Percentiles rank a stretch among this genome's conserved stretches.
These are phyloP conservation scores for Exocentrus adspersus DNA, from an alignment of 2,888 invertebrate genomes.

Conservation along the genomic window DNA sequence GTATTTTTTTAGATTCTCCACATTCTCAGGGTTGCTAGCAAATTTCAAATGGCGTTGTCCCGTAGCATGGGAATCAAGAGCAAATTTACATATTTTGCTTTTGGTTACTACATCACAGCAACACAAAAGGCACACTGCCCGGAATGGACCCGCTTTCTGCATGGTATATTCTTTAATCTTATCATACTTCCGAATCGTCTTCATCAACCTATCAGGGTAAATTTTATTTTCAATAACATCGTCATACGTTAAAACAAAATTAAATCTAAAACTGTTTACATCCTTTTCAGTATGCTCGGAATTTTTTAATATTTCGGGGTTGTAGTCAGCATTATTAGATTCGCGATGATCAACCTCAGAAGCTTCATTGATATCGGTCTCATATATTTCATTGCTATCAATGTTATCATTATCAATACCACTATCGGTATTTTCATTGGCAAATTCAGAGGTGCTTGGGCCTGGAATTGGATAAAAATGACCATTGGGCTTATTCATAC, in stretches of 20 bases:
- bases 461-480: neutral
- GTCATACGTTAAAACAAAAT: conserved; percentile 45
- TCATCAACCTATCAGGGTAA: conserved; percentile 48
- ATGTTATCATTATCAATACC: too few relatives aligned
- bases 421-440: conserved; percentile 35
- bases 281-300: conserved; percentile 22
- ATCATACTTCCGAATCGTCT: conserved; percentile 43
- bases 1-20: conserved; percentile 43
- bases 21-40: conserved; percentile 23
- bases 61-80: conserved; percentile 46
- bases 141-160: conserved; percentile 40
- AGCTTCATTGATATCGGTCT: conserved; percentile 18
- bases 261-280: conserved; percentile 49
- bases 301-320: neutral
- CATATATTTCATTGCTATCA: too few relatives aligned
- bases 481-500: neutral
- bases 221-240: conserved; percentile 39
- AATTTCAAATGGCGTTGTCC: conserved; percentile 49
- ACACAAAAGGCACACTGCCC: conserved; percentile 52
- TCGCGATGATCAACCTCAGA: conserved; percentile 7
- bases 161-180: conserved; percentile 44
- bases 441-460: conserved; percentile 1
- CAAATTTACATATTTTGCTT: conserved; percentile 36
- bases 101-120: conserved; percentile 44
- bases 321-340: neutral